Base-by-base conservation (phyloP, 2,113 vertebrate species). In the Pollimyrus isidori region DNA sequence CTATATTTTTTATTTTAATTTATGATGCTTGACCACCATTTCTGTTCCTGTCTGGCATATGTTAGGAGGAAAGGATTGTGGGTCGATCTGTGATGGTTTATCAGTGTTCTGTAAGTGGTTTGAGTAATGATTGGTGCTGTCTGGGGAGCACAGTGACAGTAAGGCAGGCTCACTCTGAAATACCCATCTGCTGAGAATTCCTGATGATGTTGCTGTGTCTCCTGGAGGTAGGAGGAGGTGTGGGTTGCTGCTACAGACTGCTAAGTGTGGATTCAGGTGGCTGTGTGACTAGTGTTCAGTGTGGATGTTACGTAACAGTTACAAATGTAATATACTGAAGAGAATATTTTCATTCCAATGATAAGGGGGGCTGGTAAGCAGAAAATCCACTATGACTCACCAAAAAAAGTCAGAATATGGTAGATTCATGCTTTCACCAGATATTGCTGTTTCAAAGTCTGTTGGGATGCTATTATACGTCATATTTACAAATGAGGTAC, bases 1-100 rank as follows among this genome's bases (percentile, higher is more conserved):
- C 19, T 21, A 19, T 53, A 19, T 19, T 53, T 53, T 15, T 52
- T 50, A 50, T 50, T 13, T 13, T 50, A 50, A 15, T 49, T 49
- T 49, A 49, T 53, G 21, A 21, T 56, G 53, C 53, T 6, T 53
- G 15, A 53, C 52, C 52, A 45, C 15, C n/a, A 50, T 90, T 62
- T 62, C 82, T 62, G 19, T 89, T 19, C 73, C 73, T 52, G 21
- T 89, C 56, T 56, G n/a, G 65, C 86, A 91, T 85, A 85, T 62
- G 80, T 89, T 88, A 30, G 85, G 58, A 73, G 30, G 50, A 69
- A 10, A 26, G 69, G 48, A 35, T 45, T 45, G 86, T 39, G 53
- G 86, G 86, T 26, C 48, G 46, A 50, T 48, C 9, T 23, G 84
- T 30, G n/a, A 11, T 76, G 46, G n/a, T 21, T 42, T 10, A 19